Evolutionary conservation across 2,888 invertebrate genomes (phyloP).

Genomic region (Tridacna gigas): DNA sequence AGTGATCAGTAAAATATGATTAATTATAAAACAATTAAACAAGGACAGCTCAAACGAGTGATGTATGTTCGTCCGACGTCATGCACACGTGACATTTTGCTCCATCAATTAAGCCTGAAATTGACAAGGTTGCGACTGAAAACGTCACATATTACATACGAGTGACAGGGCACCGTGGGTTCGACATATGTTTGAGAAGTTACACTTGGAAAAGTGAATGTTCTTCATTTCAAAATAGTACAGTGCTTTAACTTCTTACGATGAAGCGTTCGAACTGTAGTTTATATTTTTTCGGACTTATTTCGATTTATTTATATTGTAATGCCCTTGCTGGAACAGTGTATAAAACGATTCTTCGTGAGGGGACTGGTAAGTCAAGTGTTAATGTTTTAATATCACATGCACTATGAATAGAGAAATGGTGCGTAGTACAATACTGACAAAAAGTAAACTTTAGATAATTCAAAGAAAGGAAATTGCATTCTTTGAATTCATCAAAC

Average conservation of each 20-base stretch:
- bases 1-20: too few species aligned
- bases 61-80: neutral
- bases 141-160: constrained; percentile 12
- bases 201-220: neutral
- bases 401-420: too few species aligned
- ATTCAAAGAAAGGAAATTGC: too few species aligned
- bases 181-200: neutral
- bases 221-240: neutral
- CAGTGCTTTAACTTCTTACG: neutral
- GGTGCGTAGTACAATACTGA: too few species aligned
- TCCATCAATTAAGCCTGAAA: constrained; percentile 16
- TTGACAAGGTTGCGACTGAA: constrained; percentile 19
- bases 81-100: constrained; percentile 13
- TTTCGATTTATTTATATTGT: neutral
- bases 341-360: constrained; percentile 46
- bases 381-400: neutral
- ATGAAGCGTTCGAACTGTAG: neutral
- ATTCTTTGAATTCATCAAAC: too few species aligned
- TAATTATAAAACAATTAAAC: too few species aligned
- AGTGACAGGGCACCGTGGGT: neutral
- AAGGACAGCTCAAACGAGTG: too few species aligned
- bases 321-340: constrained; percentile 37
- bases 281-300: neutral
- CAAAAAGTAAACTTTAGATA: too few species aligned
- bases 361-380: constrained; percentile 45